These are phyloP conservation scores for Morelia viridis DNA, from an alignment of 2,797 vertebrate genomes.

Conservation along the genomic window DNA sequence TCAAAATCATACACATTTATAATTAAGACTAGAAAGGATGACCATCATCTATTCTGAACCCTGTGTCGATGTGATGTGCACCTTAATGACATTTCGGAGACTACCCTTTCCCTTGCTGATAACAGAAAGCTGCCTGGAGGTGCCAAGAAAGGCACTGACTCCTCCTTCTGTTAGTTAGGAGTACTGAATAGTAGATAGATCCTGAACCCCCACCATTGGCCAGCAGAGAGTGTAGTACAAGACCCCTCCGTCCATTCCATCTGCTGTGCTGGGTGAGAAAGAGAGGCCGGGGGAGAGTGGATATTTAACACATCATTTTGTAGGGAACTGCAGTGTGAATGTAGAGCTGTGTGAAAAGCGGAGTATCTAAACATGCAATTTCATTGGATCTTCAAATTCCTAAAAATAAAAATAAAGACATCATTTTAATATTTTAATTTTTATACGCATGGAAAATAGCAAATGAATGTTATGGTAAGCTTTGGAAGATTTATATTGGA, in stretches of 20 bases:
- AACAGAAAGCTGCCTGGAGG: not conserved
- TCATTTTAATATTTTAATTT: not conserved
- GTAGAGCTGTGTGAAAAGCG: not conserved
- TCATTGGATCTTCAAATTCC: not conserved
- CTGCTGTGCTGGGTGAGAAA: not conserved
- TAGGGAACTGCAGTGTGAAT: not conserved
- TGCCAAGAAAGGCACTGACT: not conserved
- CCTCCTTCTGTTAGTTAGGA: not conserved
- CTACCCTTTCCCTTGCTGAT: not conserved
- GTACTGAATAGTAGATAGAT: not conserved
- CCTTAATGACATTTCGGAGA: not conserved
- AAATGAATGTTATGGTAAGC: not conserved
- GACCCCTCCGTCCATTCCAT: not conserved
- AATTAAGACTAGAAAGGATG: not conserved
- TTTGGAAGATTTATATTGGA: not conserved
- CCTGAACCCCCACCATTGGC: not conserved
- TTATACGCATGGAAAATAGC: not conserved
- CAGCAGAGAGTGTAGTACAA: not conserved
- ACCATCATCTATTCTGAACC: not conserved
- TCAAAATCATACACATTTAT: not conserved
- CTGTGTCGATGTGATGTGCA: not conserved
- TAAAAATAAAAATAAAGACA: not conserved
- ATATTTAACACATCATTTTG: not conserved
- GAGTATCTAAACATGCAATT: not conserved
- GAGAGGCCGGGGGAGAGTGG: not conserved